phyloP scores from a whole-genome alignment of 2,888 invertebrate species.

The Plagiodera versicolora region DNA sequence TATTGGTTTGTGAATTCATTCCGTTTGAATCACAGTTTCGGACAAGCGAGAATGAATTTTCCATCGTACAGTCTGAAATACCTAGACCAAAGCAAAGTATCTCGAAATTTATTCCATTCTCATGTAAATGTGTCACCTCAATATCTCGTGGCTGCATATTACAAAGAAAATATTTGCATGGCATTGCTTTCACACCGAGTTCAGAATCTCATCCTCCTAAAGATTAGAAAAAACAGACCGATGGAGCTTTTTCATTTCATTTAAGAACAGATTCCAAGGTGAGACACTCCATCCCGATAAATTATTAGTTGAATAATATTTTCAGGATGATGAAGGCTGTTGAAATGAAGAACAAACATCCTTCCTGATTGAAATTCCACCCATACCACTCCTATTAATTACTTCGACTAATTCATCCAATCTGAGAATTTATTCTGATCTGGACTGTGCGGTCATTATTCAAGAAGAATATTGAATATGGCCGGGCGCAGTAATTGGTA shows the following conservation, averaged over 20 bases:
- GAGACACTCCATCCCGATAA: too few species aligned
- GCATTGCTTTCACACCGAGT: conserved; percentile 36
- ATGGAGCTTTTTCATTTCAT: conserved; percentile 2
- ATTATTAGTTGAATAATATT: background rate
- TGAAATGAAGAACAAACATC: too few species aligned
- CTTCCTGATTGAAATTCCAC: too few species aligned
- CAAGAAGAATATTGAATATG: background rate
- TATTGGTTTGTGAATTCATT: background rate
- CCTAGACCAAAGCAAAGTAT: conserved; percentile 5
- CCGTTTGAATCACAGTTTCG: background rate
- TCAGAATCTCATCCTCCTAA: background rate
- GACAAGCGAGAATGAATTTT: background rate
- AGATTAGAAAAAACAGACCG: conserved; percentile 11
- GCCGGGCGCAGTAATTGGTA: background rate
- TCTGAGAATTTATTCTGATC: background rate
- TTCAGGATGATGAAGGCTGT: too few species aligned
- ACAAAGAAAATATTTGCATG: conserved; percentile 43
- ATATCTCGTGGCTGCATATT: conserved; percentile 40
- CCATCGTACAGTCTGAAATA: background rate
- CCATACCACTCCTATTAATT: too few species aligned
- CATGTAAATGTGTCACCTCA: conserved; percentile 46
- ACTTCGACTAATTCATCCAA: background rate
- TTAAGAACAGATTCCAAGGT: conserved; percentile 1
- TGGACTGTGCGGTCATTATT: background rate
- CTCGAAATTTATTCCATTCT: conserved; percentile 46